Base-by-base conservation (phyloP, 1,140 invertebrate species). In the Drosophila repletoides region DNA sequence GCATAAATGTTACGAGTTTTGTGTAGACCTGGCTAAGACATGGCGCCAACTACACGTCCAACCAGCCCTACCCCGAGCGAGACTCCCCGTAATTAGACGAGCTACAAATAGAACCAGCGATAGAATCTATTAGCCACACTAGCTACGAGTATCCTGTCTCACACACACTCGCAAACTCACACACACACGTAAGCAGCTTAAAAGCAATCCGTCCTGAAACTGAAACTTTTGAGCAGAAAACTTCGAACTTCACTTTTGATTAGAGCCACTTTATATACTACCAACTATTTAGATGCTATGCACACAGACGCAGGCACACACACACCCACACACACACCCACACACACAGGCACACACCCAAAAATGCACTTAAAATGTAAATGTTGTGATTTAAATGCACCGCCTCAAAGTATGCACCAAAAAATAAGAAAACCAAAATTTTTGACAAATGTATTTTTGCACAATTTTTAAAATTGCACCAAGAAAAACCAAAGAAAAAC, bases 351-450 rank as follows among this genome's bases (percentile, higher is more conserved):
- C 52, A 59, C 58, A 34, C 31, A 53, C 56, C 60, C 52, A 55
- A 43, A 83, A 83, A 71, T 86, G 80, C 80, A 86, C 81, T 86
- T 80, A 86, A 75, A 80, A 69, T 75, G 81, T 86, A 80, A 86
- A 80, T 86, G 80, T 86, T 86, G 80, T 86, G 80, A 86, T 86
- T 84, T 75, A 65, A 72, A 76, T 75, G 80, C 80, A 86, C 80
- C 81, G 80, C 80, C 80, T 86, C 51, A 76, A 86, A 86, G 68
- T 80, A 80, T 86, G 80, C 80, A 86, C 80, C 72, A 86, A 71
- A 6, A 69, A 58, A 9, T 38, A 56, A 31, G 31, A n/a, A 17
- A 36, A 52, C 34, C 34, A 74, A 46, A 41, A 58, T 84, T 84
- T 84, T 84, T 71, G 80, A 75, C 29, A 79, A 79, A 72, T 84